Conservation (phyloP, 2,888 invertebrate genomes). For the Kryphioiulus occultus region DNA sequence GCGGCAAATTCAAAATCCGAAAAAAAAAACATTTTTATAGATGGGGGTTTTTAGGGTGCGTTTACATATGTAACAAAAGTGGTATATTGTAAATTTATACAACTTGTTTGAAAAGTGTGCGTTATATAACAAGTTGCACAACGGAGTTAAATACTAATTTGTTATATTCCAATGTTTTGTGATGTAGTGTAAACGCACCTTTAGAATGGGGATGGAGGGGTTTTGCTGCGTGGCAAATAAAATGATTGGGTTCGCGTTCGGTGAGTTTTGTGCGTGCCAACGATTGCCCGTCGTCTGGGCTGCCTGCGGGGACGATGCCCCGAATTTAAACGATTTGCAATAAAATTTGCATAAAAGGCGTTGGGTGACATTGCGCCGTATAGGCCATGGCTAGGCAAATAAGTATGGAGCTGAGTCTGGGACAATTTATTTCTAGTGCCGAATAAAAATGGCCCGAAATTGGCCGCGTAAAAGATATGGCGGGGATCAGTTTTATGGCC, state of each 20-base stretch:
- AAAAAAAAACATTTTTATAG: no score
- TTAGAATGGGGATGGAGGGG: neutral
- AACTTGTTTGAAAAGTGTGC: no score
- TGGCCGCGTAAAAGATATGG: constrained; percentile 8
- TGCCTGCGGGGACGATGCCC: constrained; percentile 1
- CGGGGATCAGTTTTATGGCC: neutral
- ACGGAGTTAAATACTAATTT: no score
- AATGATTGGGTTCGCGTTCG: neutral
- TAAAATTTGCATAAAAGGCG: constrained; percentile 16
- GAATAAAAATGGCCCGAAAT: neutral
- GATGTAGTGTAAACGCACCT: no score
- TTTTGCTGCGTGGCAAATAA: neutral
- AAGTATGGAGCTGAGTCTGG: neutral
- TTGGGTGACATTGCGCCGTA: neutral
- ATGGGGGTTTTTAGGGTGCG: no score
- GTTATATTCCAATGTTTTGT: no score
- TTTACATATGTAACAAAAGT: no score
- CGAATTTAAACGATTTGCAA: constrained; percentile 1
- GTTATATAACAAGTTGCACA: no score
- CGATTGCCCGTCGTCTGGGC: neutral
- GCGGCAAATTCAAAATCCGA: no score
- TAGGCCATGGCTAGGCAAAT: no score
- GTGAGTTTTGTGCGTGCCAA: constrained; percentile 1
- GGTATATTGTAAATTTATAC: no score
- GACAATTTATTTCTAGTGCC: neutral